Evolutionary conservation across 2,888 invertebrate genomes (phyloP).

Genomic region (Lordiphosa fenestrarum): DNA sequence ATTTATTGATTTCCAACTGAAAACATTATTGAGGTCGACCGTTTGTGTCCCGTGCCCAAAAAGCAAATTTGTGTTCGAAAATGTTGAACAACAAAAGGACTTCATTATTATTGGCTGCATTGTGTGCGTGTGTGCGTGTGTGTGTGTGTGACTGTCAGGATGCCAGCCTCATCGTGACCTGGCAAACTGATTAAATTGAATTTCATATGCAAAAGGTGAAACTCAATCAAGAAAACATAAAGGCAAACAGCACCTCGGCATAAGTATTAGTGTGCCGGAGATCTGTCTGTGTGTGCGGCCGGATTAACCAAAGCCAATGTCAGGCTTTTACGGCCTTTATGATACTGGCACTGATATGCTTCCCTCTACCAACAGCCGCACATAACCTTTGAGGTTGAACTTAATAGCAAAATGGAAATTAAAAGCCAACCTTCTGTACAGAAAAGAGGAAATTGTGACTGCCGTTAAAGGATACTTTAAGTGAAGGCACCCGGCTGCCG

Average conservation of each 20-base stretch:
- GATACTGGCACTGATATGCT: constrained; percentile 55
- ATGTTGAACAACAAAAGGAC: constrained; percentile 68
- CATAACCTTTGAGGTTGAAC: constrained; percentile 58
- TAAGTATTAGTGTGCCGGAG: constrained; percentile 19
- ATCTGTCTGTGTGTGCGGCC: constrained; percentile 19
- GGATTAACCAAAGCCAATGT: constrained; percentile 62
- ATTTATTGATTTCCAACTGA: constrained; percentile 71
- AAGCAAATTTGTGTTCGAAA: constrained; percentile 55
- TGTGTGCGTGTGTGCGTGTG: constrained; percentile 14
- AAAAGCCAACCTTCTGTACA: constrained; percentile 43
- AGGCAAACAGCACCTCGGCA: constrained; percentile 33
- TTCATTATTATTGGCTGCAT: constrained; percentile 69
- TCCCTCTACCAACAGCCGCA: background rate
- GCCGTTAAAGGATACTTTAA: constrained; percentile 7
- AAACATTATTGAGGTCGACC: constrained; percentile 67
- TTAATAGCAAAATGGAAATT: constrained; percentile 69
- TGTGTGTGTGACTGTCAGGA: constrained; percentile 24
- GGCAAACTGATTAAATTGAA: constrained; percentile 71
- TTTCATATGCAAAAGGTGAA: constrained; percentile 73
- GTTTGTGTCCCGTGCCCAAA: constrained; percentile 49
- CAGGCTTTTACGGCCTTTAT: constrained; percentile 62
- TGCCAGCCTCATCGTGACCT: constrained; percentile 35
- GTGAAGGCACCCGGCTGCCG: background rate
- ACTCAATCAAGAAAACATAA: constrained; percentile 71
- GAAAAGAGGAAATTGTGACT: constrained; percentile 13